Evolutionary conservation across 2,113 vertebrate genomes (phyloP).

Genomic region (Tupaia chinensis): DNA sequence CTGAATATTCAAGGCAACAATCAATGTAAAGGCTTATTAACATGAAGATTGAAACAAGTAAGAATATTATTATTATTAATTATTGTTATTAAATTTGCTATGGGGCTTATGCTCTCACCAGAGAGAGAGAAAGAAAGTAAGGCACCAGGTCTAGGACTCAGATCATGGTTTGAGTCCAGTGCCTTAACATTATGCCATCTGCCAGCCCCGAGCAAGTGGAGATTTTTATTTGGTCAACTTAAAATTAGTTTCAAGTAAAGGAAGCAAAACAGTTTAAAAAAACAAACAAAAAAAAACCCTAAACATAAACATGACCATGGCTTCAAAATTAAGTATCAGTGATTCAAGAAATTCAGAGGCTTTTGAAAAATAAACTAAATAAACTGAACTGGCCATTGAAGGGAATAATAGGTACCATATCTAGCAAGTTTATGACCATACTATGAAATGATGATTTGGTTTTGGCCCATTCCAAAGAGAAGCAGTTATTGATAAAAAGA

Average conservation of each 20-base stretch:
- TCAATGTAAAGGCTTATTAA: background rate
- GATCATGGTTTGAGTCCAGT: no score
- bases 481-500: background rate
- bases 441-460: conserved; percentile 16
- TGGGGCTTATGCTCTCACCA: no score
- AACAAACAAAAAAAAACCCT: background rate
- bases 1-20: background rate
- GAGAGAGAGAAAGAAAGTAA: no score
- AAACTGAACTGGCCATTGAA: conserved; percentile 16
- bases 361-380: conserved; percentile 10
- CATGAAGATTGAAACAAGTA: background rate
- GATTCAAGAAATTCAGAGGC: conserved; percentile 26
- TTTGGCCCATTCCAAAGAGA: conserved; percentile 9
- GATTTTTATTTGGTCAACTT: conserved; percentile 28
- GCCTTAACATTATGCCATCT: no score
- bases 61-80: background rate
- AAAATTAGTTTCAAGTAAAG: background rate
- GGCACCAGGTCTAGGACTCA: no score
- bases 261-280: background rate
- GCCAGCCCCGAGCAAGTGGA: background rate
- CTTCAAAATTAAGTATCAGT: background rate
- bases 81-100: no score
- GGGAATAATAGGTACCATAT: background rate
- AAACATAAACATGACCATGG: background rate
- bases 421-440: background rate